Evolutionary conservation across 2,888 invertebrate species (phyloP).

Genomic region (Polydrusus tereticollis): DNA sequence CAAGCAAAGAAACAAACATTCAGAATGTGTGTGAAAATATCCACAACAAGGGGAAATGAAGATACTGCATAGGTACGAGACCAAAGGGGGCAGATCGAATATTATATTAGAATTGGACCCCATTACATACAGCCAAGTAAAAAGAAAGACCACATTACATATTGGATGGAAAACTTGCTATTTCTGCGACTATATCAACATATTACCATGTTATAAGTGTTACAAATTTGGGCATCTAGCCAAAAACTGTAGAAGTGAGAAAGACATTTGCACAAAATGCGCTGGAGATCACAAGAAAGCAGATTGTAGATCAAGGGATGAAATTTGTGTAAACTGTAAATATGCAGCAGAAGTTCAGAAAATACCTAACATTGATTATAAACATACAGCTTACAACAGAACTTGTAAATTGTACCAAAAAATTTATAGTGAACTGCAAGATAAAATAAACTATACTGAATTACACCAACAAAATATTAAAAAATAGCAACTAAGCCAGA

Average conservation of each 20-base stretch:
- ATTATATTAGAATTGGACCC: background rate
- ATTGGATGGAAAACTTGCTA: conserved; percentile 22
- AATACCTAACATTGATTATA: conserved; percentile 20
- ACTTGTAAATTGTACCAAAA: conserved; percentile 26
- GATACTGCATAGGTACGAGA: no score
- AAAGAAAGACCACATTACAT: background rate
- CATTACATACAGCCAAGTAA: background rate
- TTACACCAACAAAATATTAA: background rate
- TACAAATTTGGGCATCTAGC: conserved; percentile 28
- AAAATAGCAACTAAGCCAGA: conserved; percentile 19
- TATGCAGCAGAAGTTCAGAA: conserved; percentile 26
- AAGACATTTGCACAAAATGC: conserved; percentile 15
- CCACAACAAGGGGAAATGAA: no score
- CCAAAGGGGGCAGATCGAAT: background rate
- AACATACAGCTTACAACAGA: conserved; percentile 15
- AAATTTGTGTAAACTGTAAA: conserved; percentile 25
- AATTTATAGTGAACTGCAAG: conserved; percentile 8
- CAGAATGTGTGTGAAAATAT: no score
- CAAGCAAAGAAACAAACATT: no score
- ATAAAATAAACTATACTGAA: background rate
- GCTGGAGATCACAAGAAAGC: conserved; percentile 12
- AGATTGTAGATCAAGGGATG: conserved; percentile 3
- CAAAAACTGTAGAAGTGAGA: conserved; percentile 13
- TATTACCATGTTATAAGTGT: conserved; percentile 23
- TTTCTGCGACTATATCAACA: conserved; percentile 6